Evolutionary conservation across 2,888 invertebrate species (phyloP).

Genomic region (Andrena dorsata): DNA sequence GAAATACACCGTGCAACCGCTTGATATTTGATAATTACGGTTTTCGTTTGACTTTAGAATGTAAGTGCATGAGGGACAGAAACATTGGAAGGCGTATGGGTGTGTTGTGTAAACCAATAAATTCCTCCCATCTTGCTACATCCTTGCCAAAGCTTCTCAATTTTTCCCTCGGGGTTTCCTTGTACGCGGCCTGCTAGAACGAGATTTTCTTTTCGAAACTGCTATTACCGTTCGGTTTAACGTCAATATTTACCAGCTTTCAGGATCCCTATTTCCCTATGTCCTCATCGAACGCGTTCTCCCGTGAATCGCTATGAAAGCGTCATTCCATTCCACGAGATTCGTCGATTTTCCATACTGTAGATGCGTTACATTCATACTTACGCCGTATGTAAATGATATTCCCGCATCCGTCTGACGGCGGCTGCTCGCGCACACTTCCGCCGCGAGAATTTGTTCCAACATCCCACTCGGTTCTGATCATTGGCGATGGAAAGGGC

Average conservation of each 20-base stretch:
- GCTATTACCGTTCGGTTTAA: conserved; percentile 51
- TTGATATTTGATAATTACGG: neutral
- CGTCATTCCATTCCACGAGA: conserved; percentile 24
- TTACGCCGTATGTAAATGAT: conserved; percentile 55
- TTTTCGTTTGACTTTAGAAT: no score
- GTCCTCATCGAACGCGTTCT: conserved; percentile 16
- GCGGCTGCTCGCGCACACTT: conserved; percentile 6
- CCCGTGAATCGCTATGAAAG: conserved; percentile 37
- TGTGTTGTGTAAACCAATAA: conserved; percentile 24
- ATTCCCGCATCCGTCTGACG: conserved; percentile 36
- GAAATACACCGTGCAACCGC: neutral
- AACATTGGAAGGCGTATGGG: neutral
- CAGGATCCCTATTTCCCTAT: conserved; percentile 43
- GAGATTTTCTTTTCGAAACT: conserved; percentile 45
- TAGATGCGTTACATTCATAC: conserved; percentile 27
- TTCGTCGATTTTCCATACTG: conserved; percentile 14
- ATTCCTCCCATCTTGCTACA: conserved; percentile 4
- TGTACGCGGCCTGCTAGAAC: conserved; percentile 6
- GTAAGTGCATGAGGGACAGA: no score
- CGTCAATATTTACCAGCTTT: conserved; percentile 57
- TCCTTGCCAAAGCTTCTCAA: neutral
- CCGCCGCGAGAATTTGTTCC: conserved; percentile 37
- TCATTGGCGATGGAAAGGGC: conserved; percentile 12
- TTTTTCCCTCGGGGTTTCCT: conserved; percentile 23
- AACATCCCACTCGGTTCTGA: conserved; percentile 22